These are phyloP conservation scores for Burhinus oedicnemus DNA, from an alignment of 2,113 vertebrate species.

Conservation along the genomic window DNA sequence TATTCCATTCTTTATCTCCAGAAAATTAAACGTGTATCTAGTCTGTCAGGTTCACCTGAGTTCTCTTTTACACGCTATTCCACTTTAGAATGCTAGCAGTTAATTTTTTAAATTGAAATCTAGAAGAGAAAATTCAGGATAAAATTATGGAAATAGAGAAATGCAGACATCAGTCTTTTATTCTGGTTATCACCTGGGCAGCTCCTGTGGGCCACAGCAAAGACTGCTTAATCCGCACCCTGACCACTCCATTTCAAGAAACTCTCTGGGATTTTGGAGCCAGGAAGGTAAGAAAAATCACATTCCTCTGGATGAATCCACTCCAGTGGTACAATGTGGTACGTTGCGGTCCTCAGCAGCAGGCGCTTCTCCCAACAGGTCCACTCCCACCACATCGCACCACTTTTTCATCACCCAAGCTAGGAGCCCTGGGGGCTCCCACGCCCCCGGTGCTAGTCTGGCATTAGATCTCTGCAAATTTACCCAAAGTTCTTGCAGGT, in stretches of 20 bases:
- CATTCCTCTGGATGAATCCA: no score
- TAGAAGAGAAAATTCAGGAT: not conserved
- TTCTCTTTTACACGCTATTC: not conserved
- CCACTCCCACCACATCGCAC: rapidly evolving
- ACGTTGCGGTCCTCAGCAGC: not conserved
- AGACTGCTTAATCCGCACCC: not conserved
- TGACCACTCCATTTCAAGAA: not conserved
- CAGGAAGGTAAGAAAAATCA: not conserved
- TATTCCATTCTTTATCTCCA: not conserved
- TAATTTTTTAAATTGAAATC: rapidly evolving
- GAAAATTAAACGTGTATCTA: not conserved
- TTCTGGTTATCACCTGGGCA: rapidly evolving
- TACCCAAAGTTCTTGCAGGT: not conserved
- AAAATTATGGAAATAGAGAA: not conserved
- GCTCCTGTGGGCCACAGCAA: not conserved
- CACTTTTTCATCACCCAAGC: not conserved
- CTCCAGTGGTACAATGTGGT: no score
- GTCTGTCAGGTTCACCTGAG: not conserved
- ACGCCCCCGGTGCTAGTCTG: rapidly evolving
- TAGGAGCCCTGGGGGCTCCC: rapidly evolving
- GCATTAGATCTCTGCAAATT: not conserved
- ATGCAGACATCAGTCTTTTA: not conserved
- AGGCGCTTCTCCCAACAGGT: not conserved
- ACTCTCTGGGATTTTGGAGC: not conserved
- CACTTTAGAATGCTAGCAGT: not conserved